phyloP scores from a whole-genome alignment of 2,113 vertebrate genomes.

The Cromileptes altivelis region DNA sequence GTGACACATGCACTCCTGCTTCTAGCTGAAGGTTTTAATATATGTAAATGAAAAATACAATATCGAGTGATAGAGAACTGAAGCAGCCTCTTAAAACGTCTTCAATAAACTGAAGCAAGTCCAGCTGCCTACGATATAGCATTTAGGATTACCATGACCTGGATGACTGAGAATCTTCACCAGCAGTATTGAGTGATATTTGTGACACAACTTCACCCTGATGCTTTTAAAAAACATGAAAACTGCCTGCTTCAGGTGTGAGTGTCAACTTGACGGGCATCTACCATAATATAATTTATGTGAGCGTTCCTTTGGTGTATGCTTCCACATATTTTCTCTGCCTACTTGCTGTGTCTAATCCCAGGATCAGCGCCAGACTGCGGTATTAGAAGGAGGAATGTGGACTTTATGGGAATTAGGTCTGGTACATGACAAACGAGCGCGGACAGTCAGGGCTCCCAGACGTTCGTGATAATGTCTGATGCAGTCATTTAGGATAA shows the following conservation, averaged over 20 bases:
- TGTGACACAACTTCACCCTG: background rate
- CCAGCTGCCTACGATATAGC: too few species aligned
- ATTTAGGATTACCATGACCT: too few species aligned
- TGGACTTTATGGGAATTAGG: constrained; percentile 65
- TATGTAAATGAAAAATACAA: background rate
- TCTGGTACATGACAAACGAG: constrained; percentile 67
- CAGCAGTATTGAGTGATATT: background rate
- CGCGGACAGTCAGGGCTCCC: constrained; percentile 59
- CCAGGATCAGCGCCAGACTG: constrained; percentile 44
- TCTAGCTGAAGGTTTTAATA: background rate
- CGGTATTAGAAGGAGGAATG: constrained; percentile 41
- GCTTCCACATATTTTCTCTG: constrained; percentile 15
- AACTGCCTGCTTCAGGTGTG: constrained; percentile 35
- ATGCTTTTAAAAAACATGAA: constrained; percentile 27
- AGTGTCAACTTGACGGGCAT: constrained; percentile 23
- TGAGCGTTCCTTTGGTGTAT: constrained; percentile 18
- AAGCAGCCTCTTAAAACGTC: too few species aligned
- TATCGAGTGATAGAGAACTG: background rate
- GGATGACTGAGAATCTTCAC: too few species aligned
- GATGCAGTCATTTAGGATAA: constrained; percentile 79
- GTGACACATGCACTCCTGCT: too few species aligned
- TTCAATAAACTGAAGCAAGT: too few species aligned
- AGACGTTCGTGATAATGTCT: constrained; percentile 72
- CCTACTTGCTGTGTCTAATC: constrained; percentile 49
- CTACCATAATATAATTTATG: constrained; percentile 9